Evolutionary conservation across 2,888 invertebrate species (phyloP), one percentile per base, ranked within the genome.

Genomic region (Baronia brevicornis): DNA sequence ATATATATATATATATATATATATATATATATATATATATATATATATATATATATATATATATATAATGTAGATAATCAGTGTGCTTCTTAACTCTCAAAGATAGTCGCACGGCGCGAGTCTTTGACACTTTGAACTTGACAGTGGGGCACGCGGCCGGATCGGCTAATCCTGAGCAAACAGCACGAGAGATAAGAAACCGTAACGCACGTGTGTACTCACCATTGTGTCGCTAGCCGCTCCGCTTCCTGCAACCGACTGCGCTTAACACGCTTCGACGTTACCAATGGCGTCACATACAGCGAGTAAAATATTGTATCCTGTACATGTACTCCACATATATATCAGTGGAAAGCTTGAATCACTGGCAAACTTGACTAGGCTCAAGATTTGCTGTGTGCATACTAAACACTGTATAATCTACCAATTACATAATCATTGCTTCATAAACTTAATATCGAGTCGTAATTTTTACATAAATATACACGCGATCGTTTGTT

Each of bases 121-220:
- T 56, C 59, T 68, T 63, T 74, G 73, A 75, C 73, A 72, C 64
- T 70, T 70, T 80, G 75, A 80, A 82, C 80, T 80, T 80, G 82
- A 74, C 77, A 71, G 62, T 77, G 69, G 60, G 58, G 48, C 56
- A 50, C 57, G 56, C 55, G 35, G 41, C 40, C 43, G 43, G 48
- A 36, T 36, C 52, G 42, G 39, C 56, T 68, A 70, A 74, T 69
- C 71, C 63, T 52, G 63, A 44, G 54, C 67, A 77, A 72, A 77
- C 68, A 73, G 43, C 55, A 52, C 58, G 24, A 18, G 20, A 28
- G 44, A 44, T 44, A 44, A 44, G 31, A 18, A n/a, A 28, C 31
- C 41, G 18, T 21, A 23, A 8, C 38, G 38, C 47, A 46, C 46
- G 46, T 51, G 44, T 46, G 39, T 36, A 32, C 40, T 33, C 28